Conservation (phyloP, 1,140 invertebrate genomes). For the Apis florea region DNA sequence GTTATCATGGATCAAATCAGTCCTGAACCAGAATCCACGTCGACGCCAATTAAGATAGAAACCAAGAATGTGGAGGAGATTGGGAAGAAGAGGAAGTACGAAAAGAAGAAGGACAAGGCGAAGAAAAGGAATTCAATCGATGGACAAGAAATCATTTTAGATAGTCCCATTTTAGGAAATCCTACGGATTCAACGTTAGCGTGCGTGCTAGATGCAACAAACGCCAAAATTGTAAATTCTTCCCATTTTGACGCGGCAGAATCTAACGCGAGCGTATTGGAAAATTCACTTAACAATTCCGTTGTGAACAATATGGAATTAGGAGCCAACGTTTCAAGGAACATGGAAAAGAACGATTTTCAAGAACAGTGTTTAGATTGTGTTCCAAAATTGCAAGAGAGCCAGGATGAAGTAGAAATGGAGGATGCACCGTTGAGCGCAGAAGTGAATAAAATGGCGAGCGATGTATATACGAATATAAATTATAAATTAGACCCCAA, state of each 20-base stretch:
- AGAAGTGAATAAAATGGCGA: background rate
- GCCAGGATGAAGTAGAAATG: background rate
- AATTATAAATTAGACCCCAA: background rate
- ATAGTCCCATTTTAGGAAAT: constrained; percentile 56
- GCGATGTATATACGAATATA: no score
- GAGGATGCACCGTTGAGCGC: no score
- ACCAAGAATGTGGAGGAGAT: constrained; percentile 8
- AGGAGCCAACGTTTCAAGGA: no score
- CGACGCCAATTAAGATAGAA: constrained; percentile 57
- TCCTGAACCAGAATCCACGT: constrained; percentile 62
- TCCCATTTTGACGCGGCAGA: background rate
- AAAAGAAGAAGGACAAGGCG: constrained; percentile 50
- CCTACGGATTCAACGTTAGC: background rate
- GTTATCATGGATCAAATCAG: constrained; percentile 77
- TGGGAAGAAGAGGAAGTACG: constrained; percentile 48
- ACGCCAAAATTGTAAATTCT: constrained; percentile 4
- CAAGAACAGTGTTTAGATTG: background rate
- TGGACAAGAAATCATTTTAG: constrained; percentile 72
- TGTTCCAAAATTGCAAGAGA: background rate
- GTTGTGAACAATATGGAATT: background rate
- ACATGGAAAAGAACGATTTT: background rate
- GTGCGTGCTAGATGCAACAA: background rate
- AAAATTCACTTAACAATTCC: background rate
- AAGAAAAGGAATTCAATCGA: constrained; percentile 71
- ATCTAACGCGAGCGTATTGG: no score